A percentile compares a stretch with the other conserved stretches of the same genome.
Conservation (phyloP, 2,888 invertebrate genomes). For the Oscheius sp. region DNA sequence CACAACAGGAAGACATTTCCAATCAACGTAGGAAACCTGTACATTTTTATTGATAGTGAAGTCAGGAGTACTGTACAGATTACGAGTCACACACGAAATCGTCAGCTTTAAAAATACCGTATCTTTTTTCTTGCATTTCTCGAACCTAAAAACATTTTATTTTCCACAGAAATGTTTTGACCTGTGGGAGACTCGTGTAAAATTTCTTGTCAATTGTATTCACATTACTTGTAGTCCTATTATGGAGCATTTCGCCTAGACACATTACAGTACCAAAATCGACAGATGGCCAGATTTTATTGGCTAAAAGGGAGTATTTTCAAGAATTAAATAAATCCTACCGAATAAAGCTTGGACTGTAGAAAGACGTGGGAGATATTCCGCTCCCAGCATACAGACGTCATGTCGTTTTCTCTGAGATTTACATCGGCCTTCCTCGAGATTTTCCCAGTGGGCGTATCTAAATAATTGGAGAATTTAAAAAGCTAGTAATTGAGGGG, state of each 20-base stretch:
- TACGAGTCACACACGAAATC: neutral
- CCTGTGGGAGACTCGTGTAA: constrained; percentile 9
- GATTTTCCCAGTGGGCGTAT: constrained; percentile 23
- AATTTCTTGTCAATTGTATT: constrained; percentile 2
- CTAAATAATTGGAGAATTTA: neutral
- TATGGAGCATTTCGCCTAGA: constrained; percentile 21
- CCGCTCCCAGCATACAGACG: constrained; percentile 16
- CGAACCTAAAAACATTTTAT: constrained; percentile 10
- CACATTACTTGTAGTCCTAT: neutral
- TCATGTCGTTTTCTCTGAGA: constrained; percentile 2
- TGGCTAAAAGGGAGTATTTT: constrained; percentile 25
- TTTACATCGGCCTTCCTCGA: neutral
- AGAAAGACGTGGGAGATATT: constrained; percentile 1
- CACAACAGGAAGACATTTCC: neutral
- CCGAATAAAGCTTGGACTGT: constrained; percentile 1
- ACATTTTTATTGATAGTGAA: neutral
- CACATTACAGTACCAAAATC: constrained; percentile 29
- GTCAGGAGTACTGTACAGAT: neutral
- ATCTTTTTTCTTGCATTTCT: neutral
- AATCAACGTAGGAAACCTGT: neutral
- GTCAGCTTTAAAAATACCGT: neutral
- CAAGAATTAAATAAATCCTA: too few relatives aligned
- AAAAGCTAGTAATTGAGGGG: neutral
- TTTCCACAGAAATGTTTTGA: neutral
- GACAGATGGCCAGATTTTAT: constrained; percentile 30